phyloP scores from a whole-genome alignment of 2,113 vertebrate species.

The Neodontobutis hainanensis region DNA sequence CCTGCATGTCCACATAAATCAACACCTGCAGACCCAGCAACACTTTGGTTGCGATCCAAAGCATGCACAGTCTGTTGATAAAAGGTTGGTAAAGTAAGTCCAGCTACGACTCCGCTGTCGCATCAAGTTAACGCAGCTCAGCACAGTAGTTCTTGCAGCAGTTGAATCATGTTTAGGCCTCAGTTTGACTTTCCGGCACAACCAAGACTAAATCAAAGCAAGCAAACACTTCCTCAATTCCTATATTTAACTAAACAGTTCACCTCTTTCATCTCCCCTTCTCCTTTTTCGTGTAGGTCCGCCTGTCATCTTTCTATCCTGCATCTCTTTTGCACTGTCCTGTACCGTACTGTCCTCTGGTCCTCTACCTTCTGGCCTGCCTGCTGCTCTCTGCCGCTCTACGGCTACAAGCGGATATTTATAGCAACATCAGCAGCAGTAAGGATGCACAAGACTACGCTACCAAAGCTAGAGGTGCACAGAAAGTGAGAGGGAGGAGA shows the following conservation, averaged over 20 bases:
- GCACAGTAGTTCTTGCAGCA: constrained; percentile 20
- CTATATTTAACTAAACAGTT: constrained; percentile 34
- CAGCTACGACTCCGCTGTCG: constrained; percentile 25
- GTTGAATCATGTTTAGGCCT: constrained; percentile 37
- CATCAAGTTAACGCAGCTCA: constrained; percentile 18
- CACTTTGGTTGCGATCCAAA: constrained; percentile 3
- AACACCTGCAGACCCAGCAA: constrained; percentile 11
- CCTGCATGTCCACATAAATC: constrained; percentile 55
- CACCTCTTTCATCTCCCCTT: constrained; percentile 35
- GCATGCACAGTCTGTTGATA: constrained; percentile 5
- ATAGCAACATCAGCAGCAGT: constrained; percentile 74
- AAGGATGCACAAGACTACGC: constrained; percentile 71
- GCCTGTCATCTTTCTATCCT: constrained; percentile 50
- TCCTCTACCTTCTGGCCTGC: constrained; percentile 66
- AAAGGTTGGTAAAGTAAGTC: constrained; percentile 2
- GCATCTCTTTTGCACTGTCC: constrained; percentile 48
- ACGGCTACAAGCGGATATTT: constrained; percentile 72
- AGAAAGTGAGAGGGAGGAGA: constrained; percentile 40
- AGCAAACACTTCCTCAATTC: constrained; percentile 14
- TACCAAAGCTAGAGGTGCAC: constrained; percentile 68
- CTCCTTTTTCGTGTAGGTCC: constrained; percentile 27
- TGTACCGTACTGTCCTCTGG: constrained; percentile 49
- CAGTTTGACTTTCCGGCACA: constrained; percentile 36
- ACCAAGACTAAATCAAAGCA: constrained; percentile 1
- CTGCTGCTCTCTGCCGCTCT: constrained; percentile 67